phyloP scores from a whole-genome alignment of 2,888 invertebrate species.

The Leptopterna dolabrata region DNA sequence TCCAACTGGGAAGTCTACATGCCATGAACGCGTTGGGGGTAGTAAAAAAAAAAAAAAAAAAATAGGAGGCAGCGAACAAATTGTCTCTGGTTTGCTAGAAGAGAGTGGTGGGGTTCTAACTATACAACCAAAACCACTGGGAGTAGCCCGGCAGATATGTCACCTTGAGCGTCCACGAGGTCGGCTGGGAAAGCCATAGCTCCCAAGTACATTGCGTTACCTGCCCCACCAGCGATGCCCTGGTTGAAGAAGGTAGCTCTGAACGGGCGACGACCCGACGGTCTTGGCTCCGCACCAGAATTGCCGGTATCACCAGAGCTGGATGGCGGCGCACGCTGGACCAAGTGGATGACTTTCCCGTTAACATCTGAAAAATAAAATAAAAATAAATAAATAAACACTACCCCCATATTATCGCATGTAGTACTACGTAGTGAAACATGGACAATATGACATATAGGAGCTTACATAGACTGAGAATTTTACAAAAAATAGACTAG shows the following conservation, averaged over 20 bases:
- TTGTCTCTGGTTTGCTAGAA: too few relatives aligned
- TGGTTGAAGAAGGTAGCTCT: conserved; percentile 56
- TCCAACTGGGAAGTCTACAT: too few relatives aligned
- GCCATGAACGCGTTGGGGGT: too few relatives aligned
- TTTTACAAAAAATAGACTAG: too few relatives aligned
- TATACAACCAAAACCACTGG: neutral
- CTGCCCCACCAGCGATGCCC: conserved; percentile 65
- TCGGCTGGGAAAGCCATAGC: conserved; percentile 72
- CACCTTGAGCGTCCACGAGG: conserved; percentile 63
- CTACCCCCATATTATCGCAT: too few relatives aligned
- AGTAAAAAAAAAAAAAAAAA: too few relatives aligned
- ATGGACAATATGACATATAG: too few relatives aligned
- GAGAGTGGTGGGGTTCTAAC: neutral
- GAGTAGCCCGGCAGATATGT: neutral
- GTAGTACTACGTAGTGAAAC: too few relatives aligned
- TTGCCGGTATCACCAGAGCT: conserved; percentile 63
- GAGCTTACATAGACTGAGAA: too few relatives aligned
- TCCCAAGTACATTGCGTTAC: conserved; percentile 72
- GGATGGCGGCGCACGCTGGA: conserved; percentile 84
- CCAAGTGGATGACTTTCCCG: conserved; percentile 93
- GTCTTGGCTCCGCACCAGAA: conserved; percentile 50
- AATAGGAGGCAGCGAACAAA: too few relatives aligned
- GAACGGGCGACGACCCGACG: conserved; percentile 44
- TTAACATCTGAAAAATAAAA: conserved; percentile 78
- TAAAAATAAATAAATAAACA: conserved; percentile 4